Percentiles rank a stretch among this genome's conserved stretches.
phyloP scores from a whole-genome alignment of 1,140 invertebrate genomes.

The Hyphantria cunea region DNA sequence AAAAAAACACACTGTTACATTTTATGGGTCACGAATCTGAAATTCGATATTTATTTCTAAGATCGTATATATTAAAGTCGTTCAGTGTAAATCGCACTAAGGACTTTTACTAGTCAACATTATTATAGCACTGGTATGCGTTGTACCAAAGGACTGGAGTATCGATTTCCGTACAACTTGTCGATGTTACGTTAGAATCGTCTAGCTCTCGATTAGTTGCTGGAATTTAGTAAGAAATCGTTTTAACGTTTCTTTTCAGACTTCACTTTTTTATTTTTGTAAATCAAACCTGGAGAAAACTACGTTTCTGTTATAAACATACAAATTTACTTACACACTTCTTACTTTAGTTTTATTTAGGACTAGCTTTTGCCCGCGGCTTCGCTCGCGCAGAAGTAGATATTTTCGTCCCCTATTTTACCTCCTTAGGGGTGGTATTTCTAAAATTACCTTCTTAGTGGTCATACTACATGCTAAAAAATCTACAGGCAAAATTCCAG shows the following conservation, averaged over 20 bases:
- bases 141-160: conserved; percentile 23
- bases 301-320: too few relatives aligned
- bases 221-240: neutral
- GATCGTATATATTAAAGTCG: conserved; percentile 11
- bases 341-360: too few relatives aligned
- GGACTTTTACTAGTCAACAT: conserved; percentile 43
- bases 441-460: too few relatives aligned
- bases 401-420: too few relatives aligned
- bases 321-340: too few relatives aligned
- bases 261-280: too few relatives aligned
- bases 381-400: too few relatives aligned
- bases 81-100: conserved; percentile 8
- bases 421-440: too few relatives aligned
- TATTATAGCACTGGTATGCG: conserved; percentile 49
- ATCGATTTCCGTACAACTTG: conserved; percentile 45
- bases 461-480: too few relatives aligned
- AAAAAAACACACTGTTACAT: neutral
- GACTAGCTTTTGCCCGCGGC: too few relatives aligned
- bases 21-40: conserved; percentile 8
- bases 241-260: neutral
- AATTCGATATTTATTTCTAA: conserved; percentile 9
- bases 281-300: too few relatives aligned
- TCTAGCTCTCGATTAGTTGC: conserved; percentile 22
- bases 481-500: too few relatives aligned
- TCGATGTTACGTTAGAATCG: conserved; percentile 31